Conservation (phyloP, 1,140 invertebrate genomes). For the Drosophila dunni region DNA sequence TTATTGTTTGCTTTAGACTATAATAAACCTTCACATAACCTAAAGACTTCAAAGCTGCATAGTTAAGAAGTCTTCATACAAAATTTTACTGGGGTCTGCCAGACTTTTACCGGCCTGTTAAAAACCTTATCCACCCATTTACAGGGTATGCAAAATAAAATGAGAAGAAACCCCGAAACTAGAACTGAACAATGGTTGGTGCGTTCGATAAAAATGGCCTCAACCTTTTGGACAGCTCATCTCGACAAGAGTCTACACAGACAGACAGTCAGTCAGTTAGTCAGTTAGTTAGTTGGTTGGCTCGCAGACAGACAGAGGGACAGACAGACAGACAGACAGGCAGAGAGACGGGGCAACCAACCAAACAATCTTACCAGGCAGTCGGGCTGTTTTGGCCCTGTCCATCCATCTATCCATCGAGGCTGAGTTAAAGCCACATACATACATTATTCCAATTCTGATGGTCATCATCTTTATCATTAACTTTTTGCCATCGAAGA, state of each 20-base stretch:
- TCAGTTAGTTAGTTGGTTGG: constrained; percentile 24
- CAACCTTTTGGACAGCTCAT: constrained; percentile 50
- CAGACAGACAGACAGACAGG: too few species aligned
- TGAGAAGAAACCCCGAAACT: constrained; percentile 36
- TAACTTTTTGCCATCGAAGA: constrained; percentile 76
- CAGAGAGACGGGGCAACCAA: neutral
- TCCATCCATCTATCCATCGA: constrained; percentile 67
- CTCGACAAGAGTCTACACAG: constrained; percentile 1
- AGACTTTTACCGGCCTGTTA: too few species aligned
- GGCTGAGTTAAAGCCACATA: constrained; percentile 40
- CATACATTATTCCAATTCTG: constrained; percentile 75
- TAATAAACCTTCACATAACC: too few species aligned
- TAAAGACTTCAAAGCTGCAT: too few species aligned
- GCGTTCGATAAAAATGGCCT: constrained; percentile 63
- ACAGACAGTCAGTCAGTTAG: constrained; percentile 10
- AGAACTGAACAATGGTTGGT: constrained; percentile 60
- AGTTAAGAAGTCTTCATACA: too few species aligned
- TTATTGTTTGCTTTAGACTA: too few species aligned
- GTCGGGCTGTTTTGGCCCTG: constrained; percentile 19
- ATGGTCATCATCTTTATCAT: constrained; percentile 77
- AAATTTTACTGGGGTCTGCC: too few species aligned
- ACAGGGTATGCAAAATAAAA: constrained; percentile 1
- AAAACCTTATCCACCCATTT: neutral
- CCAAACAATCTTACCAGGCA: constrained; percentile 16
- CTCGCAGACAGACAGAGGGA: neutral